Evolutionary conservation across 2,113 vertebrate genomes (phyloP), one percentile per base, ranked within the genome.

Genomic region (Eudyptes chrysolophus): DNA sequence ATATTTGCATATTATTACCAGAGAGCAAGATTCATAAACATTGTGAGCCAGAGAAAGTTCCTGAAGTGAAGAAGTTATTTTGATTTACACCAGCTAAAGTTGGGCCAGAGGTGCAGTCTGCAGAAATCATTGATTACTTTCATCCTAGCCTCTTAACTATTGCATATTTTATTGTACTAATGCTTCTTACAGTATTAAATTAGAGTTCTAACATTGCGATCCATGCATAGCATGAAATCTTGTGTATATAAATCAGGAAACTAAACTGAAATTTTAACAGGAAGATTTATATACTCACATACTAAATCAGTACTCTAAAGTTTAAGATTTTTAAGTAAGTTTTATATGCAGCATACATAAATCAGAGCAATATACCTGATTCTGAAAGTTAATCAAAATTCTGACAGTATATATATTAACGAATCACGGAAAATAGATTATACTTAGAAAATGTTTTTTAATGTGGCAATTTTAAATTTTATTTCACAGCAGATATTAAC

Each of bases 201-300:
- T 94, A 98, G 77, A 89, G 51, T 66, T 97, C 97, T 74, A 97
- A 89, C 74, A 82, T 94, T 95, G 91, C 2, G 3, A 93, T 97
- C 89, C 87, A 93, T 96, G 97, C 92, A 93, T 89, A 93, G 79
- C 42, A 89, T 74, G 70, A 96, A 97, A 98, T 80, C 81, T 93
- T 84, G 44, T 74, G n/a, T 66, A 71, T 69, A 98, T 98, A 97
- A 98, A 98, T 98, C 89, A 97, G 16, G 48, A 82, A 79, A 95
- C 58, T 80, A 96, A 97, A 97, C 75, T 94, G 94, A 69, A 98
- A 97, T 30, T 97, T 97, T 97, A 97, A 97, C 82, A 84, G 84
- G 80, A 95, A 97, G 92, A 98, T 98, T 98, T 98, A 97, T 97
- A 91, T 93, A 97, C 86, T 96, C 93, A 94, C 72, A 92, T 76